Percentiles rank a stretch among this genome's conserved stretches.
These are phyloP conservation scores for Balaenoptera acutorostrata DNA, from an alignment of 2,113 vertebrate genomes.

Conservation along the genomic window DNA sequence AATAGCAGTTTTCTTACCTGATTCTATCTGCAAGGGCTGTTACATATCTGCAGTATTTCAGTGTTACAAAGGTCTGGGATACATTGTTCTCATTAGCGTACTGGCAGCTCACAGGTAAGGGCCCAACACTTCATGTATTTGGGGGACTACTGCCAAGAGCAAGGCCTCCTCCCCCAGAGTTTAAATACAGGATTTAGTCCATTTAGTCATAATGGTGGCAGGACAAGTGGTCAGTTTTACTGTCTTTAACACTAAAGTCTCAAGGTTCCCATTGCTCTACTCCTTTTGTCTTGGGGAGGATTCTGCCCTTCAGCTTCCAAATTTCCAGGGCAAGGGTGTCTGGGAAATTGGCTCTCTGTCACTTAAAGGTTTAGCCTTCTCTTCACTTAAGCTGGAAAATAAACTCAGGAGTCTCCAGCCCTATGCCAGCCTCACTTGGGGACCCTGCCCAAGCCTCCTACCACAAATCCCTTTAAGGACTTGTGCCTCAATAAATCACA, in stretches of 20 bases:
- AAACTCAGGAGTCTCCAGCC: background rate
- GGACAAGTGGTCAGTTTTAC: background rate
- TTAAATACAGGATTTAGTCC: background rate
- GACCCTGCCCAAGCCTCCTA: background rate
- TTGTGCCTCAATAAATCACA: background rate
- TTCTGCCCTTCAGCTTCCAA: background rate
- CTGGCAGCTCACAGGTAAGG: background rate
- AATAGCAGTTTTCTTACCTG: background rate
- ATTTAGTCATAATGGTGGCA: background rate
- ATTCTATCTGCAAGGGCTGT: background rate
- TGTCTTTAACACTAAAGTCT: background rate
- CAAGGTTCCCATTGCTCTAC: background rate
- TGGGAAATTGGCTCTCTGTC: background rate
- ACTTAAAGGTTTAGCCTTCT: background rate
- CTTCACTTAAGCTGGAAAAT: background rate
- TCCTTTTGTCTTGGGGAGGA: background rate
- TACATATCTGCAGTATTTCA: background rate
- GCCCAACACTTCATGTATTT: background rate
- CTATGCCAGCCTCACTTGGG: background rate
- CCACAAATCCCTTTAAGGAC: background rate
- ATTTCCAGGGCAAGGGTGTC: background rate
- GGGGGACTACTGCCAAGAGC: background rate
- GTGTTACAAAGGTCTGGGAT: background rate
- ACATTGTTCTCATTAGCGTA: background rate
- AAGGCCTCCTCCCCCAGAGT: fast-evolving